Base-by-base conservation (phyloP, 2,888 invertebrate genomes). In the Tholera decimalis region DNA sequence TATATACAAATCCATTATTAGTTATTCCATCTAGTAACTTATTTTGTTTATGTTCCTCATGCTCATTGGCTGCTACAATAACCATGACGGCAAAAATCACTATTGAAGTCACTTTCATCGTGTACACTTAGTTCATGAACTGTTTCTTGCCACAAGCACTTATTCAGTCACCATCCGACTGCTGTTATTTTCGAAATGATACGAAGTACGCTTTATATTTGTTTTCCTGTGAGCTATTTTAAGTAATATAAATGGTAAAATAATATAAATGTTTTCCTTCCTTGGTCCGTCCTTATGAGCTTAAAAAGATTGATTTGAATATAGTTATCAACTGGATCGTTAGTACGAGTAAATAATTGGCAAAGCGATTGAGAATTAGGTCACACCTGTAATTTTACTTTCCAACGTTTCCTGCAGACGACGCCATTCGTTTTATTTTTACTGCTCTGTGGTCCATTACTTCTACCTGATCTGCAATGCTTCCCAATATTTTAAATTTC, bases 121-220 rank as follows among this genome's bases (percentile, higher is more conserved):
- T 35, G 7, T 11, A n/a, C 18, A 2, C 9, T 28, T 28, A 15
- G 18, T 3, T 24, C 18, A 2, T 28, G 2, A 43, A 18, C 28
- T 15, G 28, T 30, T 22, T 9, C 22, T 44, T 35, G 18, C 28
- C 15, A 28, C 28, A 13, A 22, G 4, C 18, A 22, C 11, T 22
- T 3, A n/a, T 44, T 26, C 15, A 11, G 3, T 11, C 28, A 33
- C n/a, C 15, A 9, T 4, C 13, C 1, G 8, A 0, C 6, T 47
- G 11, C 33, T 33, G 39, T n/a, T 65, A 6, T 22, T 33, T 26
- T 2, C 33, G 11, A 7, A 22, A 9, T 13, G 13, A 18, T 6
- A 44, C 18, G 2, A 8, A 13, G 7, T n/a, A 3, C 9, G 13
- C n/a, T 49, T 47, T 68, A 56, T 68, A 68, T 68, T 33, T 6